phyloP scores from a whole-genome alignment of 2,113 vertebrate species.

The Eclectus roratus region DNA sequence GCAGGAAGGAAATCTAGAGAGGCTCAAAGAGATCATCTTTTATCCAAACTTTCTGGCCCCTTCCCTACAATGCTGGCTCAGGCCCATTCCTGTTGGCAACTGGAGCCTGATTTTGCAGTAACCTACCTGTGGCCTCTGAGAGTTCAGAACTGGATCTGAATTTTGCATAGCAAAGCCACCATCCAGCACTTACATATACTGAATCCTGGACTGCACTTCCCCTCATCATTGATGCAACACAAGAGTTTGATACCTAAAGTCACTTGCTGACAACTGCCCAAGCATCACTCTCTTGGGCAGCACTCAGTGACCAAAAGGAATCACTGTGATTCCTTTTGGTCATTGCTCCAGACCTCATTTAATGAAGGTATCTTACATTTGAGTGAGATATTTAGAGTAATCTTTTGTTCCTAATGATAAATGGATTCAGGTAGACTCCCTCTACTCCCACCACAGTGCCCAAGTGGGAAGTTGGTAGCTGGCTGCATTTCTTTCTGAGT shows the following conservation, averaged over 20 bases:
- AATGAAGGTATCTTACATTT: not conserved
- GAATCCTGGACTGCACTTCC: not conserved
- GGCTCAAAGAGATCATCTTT: not conserved
- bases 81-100: not conserved
- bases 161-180: not conserved
- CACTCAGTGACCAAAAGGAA: not conserved
- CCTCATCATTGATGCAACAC: not conserved
- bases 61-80: not conserved
- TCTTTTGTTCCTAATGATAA: not conserved
- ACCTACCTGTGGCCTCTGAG: not conserved
- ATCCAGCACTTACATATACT: fast-evolving
- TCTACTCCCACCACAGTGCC: not conserved
- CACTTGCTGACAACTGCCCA: not conserved
- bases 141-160: not conserved
- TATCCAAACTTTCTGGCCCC: not conserved
- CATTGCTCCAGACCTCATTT: not conserved
- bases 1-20: not conserved
- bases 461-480: not conserved
- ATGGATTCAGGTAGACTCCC: not conserved
- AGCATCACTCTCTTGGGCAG: not conserved
- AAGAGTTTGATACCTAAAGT: not conserved
- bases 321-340: not conserved
- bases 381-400: not conserved
- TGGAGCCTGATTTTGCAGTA: not conserved
- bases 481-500: not conserved